Base-by-base conservation (phyloP, 2,113 vertebrate genomes). In the Raphicerus campestris region DNA sequence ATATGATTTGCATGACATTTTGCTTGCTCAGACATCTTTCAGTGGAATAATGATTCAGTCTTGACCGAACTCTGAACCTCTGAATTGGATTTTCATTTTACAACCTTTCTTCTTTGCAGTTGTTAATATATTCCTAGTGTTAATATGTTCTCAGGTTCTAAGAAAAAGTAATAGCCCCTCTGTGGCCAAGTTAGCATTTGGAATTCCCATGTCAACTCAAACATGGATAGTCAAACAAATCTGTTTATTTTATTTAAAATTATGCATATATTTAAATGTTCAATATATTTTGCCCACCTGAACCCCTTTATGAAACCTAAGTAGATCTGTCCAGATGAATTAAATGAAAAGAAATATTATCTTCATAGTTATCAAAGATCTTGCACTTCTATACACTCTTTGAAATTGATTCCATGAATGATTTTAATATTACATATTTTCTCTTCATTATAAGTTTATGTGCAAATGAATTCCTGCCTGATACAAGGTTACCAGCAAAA, bases 1-100 rank as follows among this genome's bases (percentile, higher is more conserved):
- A 94, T 70, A 77, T 86, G 58, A 92, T 93, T 96, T 96, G 42
- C 55, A 86, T 82, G 39, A 91, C 92, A 88, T 94, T 51, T 78
- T 86, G 84, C 75, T 97, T 84, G n/a, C 77, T 95, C 66, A 82
- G 81, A 92, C 7, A 61, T 39, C 42, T 95, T 93, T 28, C 49
- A 66, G 22, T 91, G 61, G 92, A 96, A 93, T 88, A 66, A 77
- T n/a, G n/a, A 56, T 11, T 85, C n/a, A 28, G 58, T 55, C 77
- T 84, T 95, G 11, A 45, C n/a, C 15, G 6, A 61, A 70, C 9
- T 87, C 88, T 51, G 49, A 97, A 83, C 39, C 86, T 16, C n/a
- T 56, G 3, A 32, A 47, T 2, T 78, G 24, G 63, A 81, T 90
- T 91, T 92, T 94, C 56, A 93, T 58, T 89, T 78, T 32, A 24